Evolutionary conservation across 1,140 invertebrate genomes (phyloP), one percentile per base, ranked within the genome.

Genomic region (Brachionus rotundiformis): DNA sequence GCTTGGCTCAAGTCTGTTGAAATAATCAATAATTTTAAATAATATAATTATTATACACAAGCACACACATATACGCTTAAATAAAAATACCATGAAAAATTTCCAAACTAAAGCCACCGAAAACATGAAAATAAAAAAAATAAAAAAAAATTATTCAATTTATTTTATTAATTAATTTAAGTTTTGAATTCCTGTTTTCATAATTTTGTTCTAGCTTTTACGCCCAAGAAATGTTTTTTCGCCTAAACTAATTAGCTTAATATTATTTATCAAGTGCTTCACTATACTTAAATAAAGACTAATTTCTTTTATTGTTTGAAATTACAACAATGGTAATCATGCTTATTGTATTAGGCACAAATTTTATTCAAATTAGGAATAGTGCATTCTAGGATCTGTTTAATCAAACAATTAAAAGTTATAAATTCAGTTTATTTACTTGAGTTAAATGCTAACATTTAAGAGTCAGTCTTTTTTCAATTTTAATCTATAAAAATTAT

Each of bases 21-120:
- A 54, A 54, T 54, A 54, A 54, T 54, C 47, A 16, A 54, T 54
- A 54, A 19, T 54, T 54, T 54, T 54, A 10, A 54, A 54, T 54
- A 54, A 54, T 54, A 54, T 54, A 54, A 54, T 54, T 54, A 54
- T 54, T 54, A 54, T 54, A 54, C 47, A 54, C 47, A 54, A 7
- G 8, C 19, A 54, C n/a, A 49, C 47, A 16, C 47, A 49, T 49
- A 54, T 16, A 54, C 47, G 19, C 47, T 54, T 16, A 54, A 54
- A 25, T 19, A 54, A 54, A 54, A 54, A 19, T 54, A 19, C 47
- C 47, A 54, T 8, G n/a, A 54, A 54, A 54, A 54, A 54, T 19
- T 25, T 41, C 39, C 47, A 8, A 54, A 25, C 6, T 25, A 19
- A 25, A 54, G 47, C 47, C 47, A 54, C 47, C 19, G 47, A 54